Evolutionary conservation across 92 coral and sea anemone species (phyloP).

Genomic region (Siderastrea siderea): DNA sequence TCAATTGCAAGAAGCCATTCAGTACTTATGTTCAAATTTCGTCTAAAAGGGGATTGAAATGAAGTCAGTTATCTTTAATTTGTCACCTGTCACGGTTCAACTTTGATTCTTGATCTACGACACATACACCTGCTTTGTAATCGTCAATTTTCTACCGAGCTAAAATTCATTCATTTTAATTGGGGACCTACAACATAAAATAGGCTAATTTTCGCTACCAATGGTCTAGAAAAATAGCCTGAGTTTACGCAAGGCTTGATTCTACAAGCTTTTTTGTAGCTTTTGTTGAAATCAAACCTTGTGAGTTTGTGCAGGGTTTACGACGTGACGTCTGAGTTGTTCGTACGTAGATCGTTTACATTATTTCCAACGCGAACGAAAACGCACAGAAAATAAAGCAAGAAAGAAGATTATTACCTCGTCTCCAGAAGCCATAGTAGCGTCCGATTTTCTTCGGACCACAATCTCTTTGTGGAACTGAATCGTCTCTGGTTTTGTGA

Average conservation of each 20-base stretch:
- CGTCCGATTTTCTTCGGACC: conserved; percentile 87
- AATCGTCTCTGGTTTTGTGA: conserved; percentile 93
- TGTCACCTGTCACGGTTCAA: too few species aligned
- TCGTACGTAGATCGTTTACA: not conserved
- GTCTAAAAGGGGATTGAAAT: too few species aligned
- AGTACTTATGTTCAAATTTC: too few species aligned
- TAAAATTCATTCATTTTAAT: not conserved
- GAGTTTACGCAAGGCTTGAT: too few species aligned
- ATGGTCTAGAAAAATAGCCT: not conserved
- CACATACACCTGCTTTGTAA: too few species aligned
- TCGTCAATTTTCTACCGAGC: not conserved
- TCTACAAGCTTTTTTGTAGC: not conserved
- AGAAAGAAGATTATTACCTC: conserved; percentile 64
- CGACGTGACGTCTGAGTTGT: not conserved
- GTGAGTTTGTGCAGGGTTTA: not conserved
- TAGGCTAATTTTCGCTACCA: not conserved
- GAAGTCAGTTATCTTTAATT: too few species aligned
- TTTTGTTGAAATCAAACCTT: not conserved
- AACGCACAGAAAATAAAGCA: not conserved
- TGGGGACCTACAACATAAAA: not conserved
- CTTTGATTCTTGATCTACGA: too few species aligned
- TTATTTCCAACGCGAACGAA: not conserved
- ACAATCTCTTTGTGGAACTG: conserved; percentile 94
- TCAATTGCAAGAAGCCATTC: too few species aligned
- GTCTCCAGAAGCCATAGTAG: conserved; percentile 83